These are phyloP conservation scores for Rhogogaster chlorosoma DNA, from an alignment of 2,888 invertebrate genomes.

Conservation along the genomic window DNA sequence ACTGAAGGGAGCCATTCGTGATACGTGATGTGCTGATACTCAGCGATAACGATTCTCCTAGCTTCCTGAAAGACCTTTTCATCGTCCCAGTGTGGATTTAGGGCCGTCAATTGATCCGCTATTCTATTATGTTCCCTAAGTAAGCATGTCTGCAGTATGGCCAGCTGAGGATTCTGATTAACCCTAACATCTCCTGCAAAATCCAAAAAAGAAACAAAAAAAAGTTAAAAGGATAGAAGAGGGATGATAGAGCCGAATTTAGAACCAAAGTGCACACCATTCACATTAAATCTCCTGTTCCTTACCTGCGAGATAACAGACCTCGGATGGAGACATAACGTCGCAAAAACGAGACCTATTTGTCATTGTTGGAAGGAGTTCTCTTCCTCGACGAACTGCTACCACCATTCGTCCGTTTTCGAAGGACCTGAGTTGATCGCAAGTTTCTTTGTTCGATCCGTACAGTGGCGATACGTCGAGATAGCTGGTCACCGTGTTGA, in stretches of 20 bases:
- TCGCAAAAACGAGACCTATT: slow-evolving; percentile 71
- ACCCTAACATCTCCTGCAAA: slow-evolving; percentile 79
- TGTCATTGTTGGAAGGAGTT: slow-evolving; percentile 77
- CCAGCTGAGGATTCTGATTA: slow-evolving; percentile 81
- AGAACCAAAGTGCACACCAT: not conserved
- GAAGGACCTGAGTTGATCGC: slow-evolving; percentile 76
- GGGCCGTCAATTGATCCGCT: slow-evolving; percentile 77
- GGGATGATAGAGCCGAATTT: not conserved
- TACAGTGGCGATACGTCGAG: slow-evolving; percentile 81
- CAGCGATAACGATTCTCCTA: slow-evolving; percentile 80
- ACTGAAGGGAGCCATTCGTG: slow-evolving; percentile 81
- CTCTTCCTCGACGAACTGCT: slow-evolving; percentile 74
- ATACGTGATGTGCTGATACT: slow-evolving; percentile 82
- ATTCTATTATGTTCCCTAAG: slow-evolving; percentile 81
- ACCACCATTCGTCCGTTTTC: slow-evolving; percentile 78
- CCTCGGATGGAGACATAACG: slow-evolving; percentile 56
- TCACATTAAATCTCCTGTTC: not conserved
- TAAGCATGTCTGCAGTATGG: slow-evolving; percentile 79
- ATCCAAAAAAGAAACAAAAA: slow-evolving; percentile 56
- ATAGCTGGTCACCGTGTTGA: slow-evolving; percentile 76
- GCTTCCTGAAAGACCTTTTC: slow-evolving; percentile 81
- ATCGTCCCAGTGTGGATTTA: slow-evolving; percentile 82
- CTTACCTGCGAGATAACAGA: slow-evolving; percentile 64
- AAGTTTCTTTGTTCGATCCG: slow-evolving; percentile 77
- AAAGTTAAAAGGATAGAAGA: not conserved